Base-by-base conservation (phyloP, 2,888 invertebrate species). In the Stenolophus ochropezus region DNA sequence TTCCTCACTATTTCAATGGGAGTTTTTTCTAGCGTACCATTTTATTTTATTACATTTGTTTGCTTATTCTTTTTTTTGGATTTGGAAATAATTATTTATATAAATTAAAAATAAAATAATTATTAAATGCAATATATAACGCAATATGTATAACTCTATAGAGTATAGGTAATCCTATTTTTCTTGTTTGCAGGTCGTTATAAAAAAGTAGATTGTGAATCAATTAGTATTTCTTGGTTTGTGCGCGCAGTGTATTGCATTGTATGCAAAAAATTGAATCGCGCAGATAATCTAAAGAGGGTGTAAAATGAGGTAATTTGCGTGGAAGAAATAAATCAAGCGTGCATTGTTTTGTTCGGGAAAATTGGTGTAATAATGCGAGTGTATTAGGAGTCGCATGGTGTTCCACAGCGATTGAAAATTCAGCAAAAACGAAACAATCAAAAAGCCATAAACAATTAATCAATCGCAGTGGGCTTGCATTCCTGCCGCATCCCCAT, bases 361-460 rank as follows among this genome's bases (percentile, higher is more conserved):
- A 61, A 61, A 61, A 61, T 61, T 25, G 61, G 61, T 61, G 61
- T 61, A 61, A 61, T 61, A 61, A 61, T 61, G 61, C 23, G 71
- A 71, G 49, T 73, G 47, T 73, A 73, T 73, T 49, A 73, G 73
- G 23, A 49, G 49, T 73, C 73, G 2, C 47, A 23, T 49, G 51
- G 51, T 69, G 65, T 69, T 69, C 33, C 71, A 71, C 71, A 71
- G 33, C 73, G n/a, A 33, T 53, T 79, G 51, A 47, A 71, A 79
- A 69, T 77, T 58, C 71, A 69, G 69, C 79, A 79, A 79, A 53
- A 71, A 51, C 42, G 21, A 73, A 73, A 53, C 53, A 80, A 80
- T 80, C 73, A 80, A 80, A 80, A 80, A 80, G 6, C 80, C 33
- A 80, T 80, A 80, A 80, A 56, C 80, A 80, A 80, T 80, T 80